A percentile compares a stretch with the other conserved stretches of the same genome.
Conservation (phyloP, 2,888 invertebrate genomes). For the Ctena decussata region DNA sequence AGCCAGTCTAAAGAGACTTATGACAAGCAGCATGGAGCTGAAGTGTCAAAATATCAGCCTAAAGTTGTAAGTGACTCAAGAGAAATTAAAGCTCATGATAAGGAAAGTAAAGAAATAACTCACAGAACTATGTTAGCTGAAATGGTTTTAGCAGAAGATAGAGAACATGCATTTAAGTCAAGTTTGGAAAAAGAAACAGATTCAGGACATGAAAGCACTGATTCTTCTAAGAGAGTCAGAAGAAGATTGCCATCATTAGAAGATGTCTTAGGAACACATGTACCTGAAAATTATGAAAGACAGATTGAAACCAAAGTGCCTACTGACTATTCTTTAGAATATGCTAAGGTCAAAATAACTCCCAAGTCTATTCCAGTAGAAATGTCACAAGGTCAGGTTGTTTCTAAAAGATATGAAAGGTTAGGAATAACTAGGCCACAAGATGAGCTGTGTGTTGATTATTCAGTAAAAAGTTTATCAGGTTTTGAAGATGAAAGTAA, state of each 20-base stretch:
- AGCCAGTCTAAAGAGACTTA: neutral
- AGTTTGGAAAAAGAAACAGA: constrained; percentile 18
- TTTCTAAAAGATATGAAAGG: neutral
- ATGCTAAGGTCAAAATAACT: neutral
- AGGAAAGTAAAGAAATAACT: constrained; percentile 1
- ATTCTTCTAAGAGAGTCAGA: constrained; percentile 48
- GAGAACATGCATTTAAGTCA: neutral
- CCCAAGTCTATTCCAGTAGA: neutral
- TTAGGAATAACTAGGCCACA: neutral
- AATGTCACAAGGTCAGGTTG: neutral
- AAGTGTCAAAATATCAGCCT: neutral
- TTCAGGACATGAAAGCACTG: constrained; percentile 49
- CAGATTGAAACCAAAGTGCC: neutral
- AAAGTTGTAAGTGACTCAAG: constrained; percentile 12
- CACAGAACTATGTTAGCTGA: neutral
- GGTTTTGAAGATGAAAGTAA: no score
- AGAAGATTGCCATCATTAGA: constrained; percentile 60
- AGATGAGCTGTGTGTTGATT: neutral
- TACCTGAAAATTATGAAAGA: constrained; percentile 5
- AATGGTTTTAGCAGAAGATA: constrained; percentile 8
- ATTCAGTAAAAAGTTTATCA: no score
- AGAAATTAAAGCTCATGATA: constrained; percentile 11
- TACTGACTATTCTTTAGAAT: constrained; percentile 21
- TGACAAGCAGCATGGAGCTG: neutral
- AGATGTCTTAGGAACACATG: constrained; percentile 58